Conservation (phyloP, 2,797 vertebrate genomes). For the Leptodactylus fallax region DNA sequence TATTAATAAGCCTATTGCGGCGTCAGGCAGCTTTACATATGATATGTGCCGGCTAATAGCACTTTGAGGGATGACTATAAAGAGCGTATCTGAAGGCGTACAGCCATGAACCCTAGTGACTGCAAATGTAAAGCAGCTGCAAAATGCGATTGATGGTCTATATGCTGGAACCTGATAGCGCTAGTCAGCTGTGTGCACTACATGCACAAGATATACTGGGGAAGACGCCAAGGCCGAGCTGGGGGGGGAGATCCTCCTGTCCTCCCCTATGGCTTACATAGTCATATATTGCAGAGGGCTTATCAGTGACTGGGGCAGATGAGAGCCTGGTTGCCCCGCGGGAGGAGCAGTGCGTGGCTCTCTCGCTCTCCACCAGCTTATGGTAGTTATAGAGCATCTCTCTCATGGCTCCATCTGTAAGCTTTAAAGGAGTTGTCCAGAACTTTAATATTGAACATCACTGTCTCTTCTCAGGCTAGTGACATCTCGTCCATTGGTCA, state of each 20-base stretch:
- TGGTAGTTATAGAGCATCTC: too few relatives aligned
- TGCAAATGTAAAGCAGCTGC: not conserved
- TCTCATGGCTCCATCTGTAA: too few relatives aligned
- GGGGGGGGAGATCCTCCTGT: not conserved
- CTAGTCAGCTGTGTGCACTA: not conserved
- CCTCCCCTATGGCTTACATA: too few relatives aligned
- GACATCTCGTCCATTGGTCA: too few relatives aligned
- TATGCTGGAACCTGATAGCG: not conserved
- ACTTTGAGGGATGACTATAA: slow-evolving; percentile 48
- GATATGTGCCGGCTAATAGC: slow-evolving; percentile 34
- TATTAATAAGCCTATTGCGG: slow-evolving; percentile 50
- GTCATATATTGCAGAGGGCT: too few relatives aligned
- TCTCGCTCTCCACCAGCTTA: too few relatives aligned
- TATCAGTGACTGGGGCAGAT: too few relatives aligned
- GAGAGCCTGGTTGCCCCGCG: too few relatives aligned
- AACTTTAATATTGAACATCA: too few relatives aligned
- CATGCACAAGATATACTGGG: not conserved
- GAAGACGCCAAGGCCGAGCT: not conserved
- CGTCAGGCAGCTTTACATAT: slow-evolving; percentile 57
- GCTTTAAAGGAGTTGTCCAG: too few relatives aligned
- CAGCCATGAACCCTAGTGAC: slow-evolving; percentile 24
- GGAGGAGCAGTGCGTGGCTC: too few relatives aligned
- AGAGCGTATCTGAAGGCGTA: slow-evolving; percentile 50
- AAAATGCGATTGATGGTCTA: not conserved
- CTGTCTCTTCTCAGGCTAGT: too few relatives aligned